Evolutionary conservation across 92 coral and sea anemone species (phyloP), one percentile per base, ranked within the genome.

Genomic region (Desmophyllum pertusum): DNA sequence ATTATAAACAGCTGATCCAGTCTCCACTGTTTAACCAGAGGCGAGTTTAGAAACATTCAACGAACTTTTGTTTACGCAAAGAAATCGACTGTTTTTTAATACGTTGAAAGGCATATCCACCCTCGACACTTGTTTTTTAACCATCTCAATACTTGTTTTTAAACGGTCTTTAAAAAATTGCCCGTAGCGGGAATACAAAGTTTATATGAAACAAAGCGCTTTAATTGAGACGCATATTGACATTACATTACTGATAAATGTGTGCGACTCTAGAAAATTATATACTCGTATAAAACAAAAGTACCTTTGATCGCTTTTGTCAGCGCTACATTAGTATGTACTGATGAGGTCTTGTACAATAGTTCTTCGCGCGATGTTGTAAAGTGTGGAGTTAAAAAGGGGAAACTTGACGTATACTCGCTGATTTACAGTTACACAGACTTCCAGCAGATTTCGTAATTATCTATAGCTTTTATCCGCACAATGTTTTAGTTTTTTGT

Each of bases 81-180:
- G 8, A 77, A 80, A 46, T 68, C 46, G 18, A 29, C 19, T 6
- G 25, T 63, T 42, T 78, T 80, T 69, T 50, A 80, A 68, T 25
- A 48, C 27, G 76, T 69, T 80, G 75, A 68, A 51, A 80, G 39
- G 75, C 81, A 88, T 88, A 88, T 88, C 91, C 77, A 84, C 88
- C 88, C 84, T 70, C 48, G 91, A 84, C 91, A 88, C 91, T 88
- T 88, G 91, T 83, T 78, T 78, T 83, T 69, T 67, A 69, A 69
- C 76, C 66, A 37, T 51, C 76, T 80, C 76, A 80, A 80, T 80
- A 43, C 46, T 15, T 51, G 51, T 80, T 80, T 80, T 50, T 80
- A 15, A 68, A 80, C 51, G 31, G 67, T 46, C 29, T 36, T 29
- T 66, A 48, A 45, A 69, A 40, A 68, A 80, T 39, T 68, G 84